Base-by-base conservation (phyloP, 1,140 invertebrate genomes). In the Trichonephila clavipes region DNA sequence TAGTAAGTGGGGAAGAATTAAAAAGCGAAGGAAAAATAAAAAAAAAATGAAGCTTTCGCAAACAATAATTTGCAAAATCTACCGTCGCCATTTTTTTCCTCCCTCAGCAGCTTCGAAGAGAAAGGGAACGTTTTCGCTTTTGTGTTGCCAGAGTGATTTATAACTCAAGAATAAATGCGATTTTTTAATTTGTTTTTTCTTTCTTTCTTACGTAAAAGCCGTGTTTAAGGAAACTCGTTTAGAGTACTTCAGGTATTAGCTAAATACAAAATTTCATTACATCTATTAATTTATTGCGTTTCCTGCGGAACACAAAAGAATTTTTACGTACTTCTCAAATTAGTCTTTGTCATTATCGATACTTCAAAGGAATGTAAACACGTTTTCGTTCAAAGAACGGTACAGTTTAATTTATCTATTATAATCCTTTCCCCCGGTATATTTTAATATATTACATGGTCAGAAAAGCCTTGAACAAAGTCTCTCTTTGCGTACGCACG, bases 1-100 rank as follows among this genome's bases (percentile, higher is more conserved):
- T 83, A 83, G 82, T 28, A 18, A 83, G 82, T 14, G 72, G 28
- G 34, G 8, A 4, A 8, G 82, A 83, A 34, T 77, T 40, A 40
- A 77, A 77, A 77, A 72, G 28, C n/a, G 16, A 28, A 34, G 28
- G 24, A 77, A 28, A 24, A 14, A 2, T 3, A 24, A 77, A 83
- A 83, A 83, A 83, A 83, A 51, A 51, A 51, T 51, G 51, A 51
- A 83, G 81, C 1, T 19, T 83, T 58, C 16, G n/a, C 81, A 58
- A 51, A 83, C 81, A 83, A 83, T 58, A 83, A 24, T 58, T 83
- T 83, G 82, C 82, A 83, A 83, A 83, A n/a, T 83, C 82, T 28
- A 83, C 19, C 40, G 21, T 83, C 21, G 24, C 12, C 14, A 16
- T 34, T 34, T 77, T 72, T 77, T 77, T 34, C 34, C 5, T 19